Percentiles rank a stretch among this genome's conserved stretches.
Conservation (phyloP, 2,888 invertebrate genomes). For the Aethes cnicana region DNA sequence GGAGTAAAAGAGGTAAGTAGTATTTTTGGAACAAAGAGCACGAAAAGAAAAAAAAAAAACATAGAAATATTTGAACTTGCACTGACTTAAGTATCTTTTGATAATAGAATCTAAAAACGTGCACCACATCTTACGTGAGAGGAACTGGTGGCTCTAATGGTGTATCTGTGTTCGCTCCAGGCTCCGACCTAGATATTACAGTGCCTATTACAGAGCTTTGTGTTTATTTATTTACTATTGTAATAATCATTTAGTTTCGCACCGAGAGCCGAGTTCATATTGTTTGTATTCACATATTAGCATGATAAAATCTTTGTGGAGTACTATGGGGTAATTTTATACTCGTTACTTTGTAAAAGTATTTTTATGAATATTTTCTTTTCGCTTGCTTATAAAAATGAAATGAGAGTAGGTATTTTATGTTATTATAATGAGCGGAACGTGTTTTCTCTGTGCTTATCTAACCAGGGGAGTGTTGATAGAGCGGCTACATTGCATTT, state of each 20-base stretch:
- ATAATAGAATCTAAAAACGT: background rate
- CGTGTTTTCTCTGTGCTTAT: too few relatives aligned
- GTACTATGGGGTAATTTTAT: constrained; percentile 1
- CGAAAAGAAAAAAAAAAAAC: too few relatives aligned
- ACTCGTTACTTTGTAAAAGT: background rate
- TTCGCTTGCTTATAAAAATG: background rate
- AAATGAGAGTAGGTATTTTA: background rate
- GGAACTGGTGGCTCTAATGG: constrained; percentile 32
- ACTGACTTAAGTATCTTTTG: too few relatives aligned
- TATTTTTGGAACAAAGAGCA: background rate
- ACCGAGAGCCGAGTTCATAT: constrained; percentile 7
- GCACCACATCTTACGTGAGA: background rate
- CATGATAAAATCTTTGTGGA: background rate
- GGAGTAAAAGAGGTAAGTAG: background rate
- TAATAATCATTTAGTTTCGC: constrained; percentile 10
- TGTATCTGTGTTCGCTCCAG: constrained; percentile 27
- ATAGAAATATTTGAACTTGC: too few relatives aligned
- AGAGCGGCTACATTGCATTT: too few relatives aligned
- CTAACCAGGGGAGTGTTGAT: too few relatives aligned
- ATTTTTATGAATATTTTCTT: too few relatives aligned
- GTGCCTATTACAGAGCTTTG: constrained; percentile 13
- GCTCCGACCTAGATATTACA: constrained; percentile 22
- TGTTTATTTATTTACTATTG: constrained; percentile 3
- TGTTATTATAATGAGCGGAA: too few relatives aligned
- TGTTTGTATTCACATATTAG: constrained; percentile 3